Evolutionary conservation across 1,140 invertebrate species (phyloP).

Genomic region (Papilio aristodemus): DNA sequence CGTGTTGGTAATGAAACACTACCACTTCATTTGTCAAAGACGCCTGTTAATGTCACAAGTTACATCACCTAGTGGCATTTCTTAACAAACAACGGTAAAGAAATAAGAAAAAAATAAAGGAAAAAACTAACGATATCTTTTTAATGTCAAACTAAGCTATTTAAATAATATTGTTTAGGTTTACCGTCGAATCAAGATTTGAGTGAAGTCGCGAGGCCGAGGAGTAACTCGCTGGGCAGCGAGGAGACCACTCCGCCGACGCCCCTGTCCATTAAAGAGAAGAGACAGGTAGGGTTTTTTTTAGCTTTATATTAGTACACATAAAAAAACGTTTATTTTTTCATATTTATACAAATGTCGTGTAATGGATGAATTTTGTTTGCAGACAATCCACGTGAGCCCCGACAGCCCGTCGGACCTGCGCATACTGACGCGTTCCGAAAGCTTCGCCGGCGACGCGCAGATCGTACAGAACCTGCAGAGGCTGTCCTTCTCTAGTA

Average conservation of each 20-base stretch:
- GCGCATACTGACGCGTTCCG: constrained; percentile 82
- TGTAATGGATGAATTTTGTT: too few species aligned
- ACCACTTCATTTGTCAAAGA: too few species aligned
- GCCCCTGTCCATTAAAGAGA: constrained; percentile 57
- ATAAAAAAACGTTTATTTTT: too few species aligned
- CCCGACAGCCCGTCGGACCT: constrained; percentile 81
- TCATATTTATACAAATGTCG: too few species aligned
- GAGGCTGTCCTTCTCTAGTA: constrained; percentile 67
- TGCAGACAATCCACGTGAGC: constrained; percentile 76
- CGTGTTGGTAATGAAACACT: too few species aligned
- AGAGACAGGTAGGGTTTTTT: constrained; percentile 66
- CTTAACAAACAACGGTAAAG: too few species aligned
- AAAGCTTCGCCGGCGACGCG: constrained; percentile 88
- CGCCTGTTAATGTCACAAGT: too few species aligned
- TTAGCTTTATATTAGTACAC: too few species aligned
- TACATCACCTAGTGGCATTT: too few species aligned
- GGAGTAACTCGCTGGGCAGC: constrained; percentile 73
- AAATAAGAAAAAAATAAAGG: too few species aligned
- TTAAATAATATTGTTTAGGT: constrained; percentile 49
- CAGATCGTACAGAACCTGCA: constrained; percentile 87
- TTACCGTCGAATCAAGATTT: constrained; percentile 76
- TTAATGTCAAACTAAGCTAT: neutral
- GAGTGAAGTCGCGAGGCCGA: constrained; percentile 57
- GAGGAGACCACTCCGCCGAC: constrained; percentile 53
- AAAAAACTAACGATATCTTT: too few species aligned